Base-by-base conservation (phyloP, 92 coral and sea anemone species). In the Epizoanthus stellaris region DNA sequence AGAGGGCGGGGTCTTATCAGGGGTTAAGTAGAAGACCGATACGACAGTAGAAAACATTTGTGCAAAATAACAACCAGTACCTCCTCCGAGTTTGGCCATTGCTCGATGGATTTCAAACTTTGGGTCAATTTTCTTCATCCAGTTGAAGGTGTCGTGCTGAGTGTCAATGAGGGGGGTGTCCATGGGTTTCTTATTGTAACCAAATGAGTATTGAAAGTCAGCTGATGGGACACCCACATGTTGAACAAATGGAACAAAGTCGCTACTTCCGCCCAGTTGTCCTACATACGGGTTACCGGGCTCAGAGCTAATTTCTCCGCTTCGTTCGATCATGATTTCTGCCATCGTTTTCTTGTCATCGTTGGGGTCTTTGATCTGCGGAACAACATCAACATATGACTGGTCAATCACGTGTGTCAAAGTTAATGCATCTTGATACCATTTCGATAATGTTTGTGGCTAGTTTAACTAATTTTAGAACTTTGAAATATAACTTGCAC, bases 21-120 rank as follows among this genome's bases (percentile, higher is more conserved):
- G 49, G 49, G 6, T 45, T 45, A 45, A 45, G 6, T 45, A 2
- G 56, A 52, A 15, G 12, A 52, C 56, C 56, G 56, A 52, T 11
- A 9, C 56, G 56, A 52, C 56, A 52, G 14, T 52, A 52, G 14
- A 9, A 9, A 9, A 52, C 56, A 52, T 52, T 9, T 9, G 14
- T 9, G 11, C 56, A 52, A 52, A 36, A 17, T 21, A 21, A 58
- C 52, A 3, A 4, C 0, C 14, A 70, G 5, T 79, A 79, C 83
- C 83, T 63, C 83, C 83, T 0, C 59, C 67, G 17, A 79, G 83
- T 20, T 79, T 63, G 71, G 83, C 83, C 71, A 79, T 63, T 1
- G 83, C 83, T 16, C 43, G 58, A 40, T 79, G 83, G 42, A 62
- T 62, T 3, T 64, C 14, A 62, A 79, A 79, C 40, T 79, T 45